Evolutionary conservation across 2,797 vertebrate species (phyloP), one percentile per base, ranked within the genome.

Genomic region (Synaphobranchus kaupii): DNA sequence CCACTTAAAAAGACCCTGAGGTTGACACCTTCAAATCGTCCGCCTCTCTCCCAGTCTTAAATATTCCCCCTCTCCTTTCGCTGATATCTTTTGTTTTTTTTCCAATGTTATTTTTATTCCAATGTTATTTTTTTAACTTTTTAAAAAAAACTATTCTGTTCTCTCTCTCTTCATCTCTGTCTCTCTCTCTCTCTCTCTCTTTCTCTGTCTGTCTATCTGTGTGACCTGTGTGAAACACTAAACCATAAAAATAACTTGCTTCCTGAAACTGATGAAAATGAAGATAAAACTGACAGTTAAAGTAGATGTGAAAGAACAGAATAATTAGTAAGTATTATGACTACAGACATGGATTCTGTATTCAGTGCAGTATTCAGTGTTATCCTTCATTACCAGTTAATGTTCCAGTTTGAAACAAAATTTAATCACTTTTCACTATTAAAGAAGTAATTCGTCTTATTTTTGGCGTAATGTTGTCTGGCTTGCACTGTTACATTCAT

Each of bases 1-100:
- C 96, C 96, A 96, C 96, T 96, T 97, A 87, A 97, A 96, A 96
- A 93, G 90, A 66, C 84, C 92, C 93, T 96, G 96, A 96, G 96
- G 96, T 96, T 96, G 92, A 96, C 95, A 96, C 95, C 93, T 94
- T 94, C 89, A 76, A 50, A 84, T 93, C 94, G 92, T 92, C 92
- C 88, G 89, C 92, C 91, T 90, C 91, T 91, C 93, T 91, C 94
- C 39, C 92, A 93, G 93, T 94, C 93, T 93, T 90, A 95, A 93
- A 96, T 95, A 96, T 95, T 96, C 94, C 94, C 94, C 90, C 84
- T 92, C 90, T 89, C 91, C 90, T 89, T 92, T 88, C 78, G 88
- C 87, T 88, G 83, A 81, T 86, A 7, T 47, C 81, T 86, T 89
- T 87, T 84, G 50, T 34, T 54, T 22, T 76, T 76, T 60, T 78